These are phyloP conservation scores for Pollenia griseotomentosa DNA, from an alignment of 2,888 invertebrate species.

Conservation along the genomic window DNA sequence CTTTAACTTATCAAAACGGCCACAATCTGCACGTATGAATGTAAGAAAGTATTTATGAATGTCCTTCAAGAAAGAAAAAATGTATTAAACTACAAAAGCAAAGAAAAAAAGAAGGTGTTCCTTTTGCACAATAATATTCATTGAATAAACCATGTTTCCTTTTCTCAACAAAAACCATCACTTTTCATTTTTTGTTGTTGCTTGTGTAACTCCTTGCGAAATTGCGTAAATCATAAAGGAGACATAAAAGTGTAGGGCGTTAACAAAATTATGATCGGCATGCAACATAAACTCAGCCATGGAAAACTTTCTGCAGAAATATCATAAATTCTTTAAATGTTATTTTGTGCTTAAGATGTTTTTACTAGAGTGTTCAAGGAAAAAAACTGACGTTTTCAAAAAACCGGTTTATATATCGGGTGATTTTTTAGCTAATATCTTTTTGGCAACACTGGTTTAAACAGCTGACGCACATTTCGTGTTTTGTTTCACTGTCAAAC, in stretches of 20 bases:
- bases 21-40: constrained; percentile 50
- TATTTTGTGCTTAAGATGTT: constrained; percentile 23
- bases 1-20: constrained; percentile 59
- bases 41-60: constrained; percentile 49
- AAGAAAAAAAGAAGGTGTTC: constrained; percentile 54
- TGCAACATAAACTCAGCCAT: constrained; percentile 59
- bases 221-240: constrained; percentile 72
- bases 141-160: constrained; percentile 38
- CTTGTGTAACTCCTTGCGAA: constrained; percentile 20
- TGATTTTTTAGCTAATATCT: too few relatives aligned
- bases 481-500: too few relatives aligned
- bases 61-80: constrained; percentile 22
- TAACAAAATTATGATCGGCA: constrained; percentile 69
- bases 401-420: too few relatives aligned
- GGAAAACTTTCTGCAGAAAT: constrained; percentile 42
- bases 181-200: not conserved
- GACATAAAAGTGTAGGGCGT: constrained; percentile 71
- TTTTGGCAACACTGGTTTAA: too few relatives aligned
- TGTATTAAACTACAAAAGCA: constrained; percentile 1
- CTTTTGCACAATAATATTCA: constrained; percentile 57
- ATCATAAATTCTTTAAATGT: constrained; percentile 57
- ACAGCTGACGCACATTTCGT: too few relatives aligned
- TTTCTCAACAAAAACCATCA: constrained; percentile 54
- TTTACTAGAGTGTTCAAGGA: not conserved
- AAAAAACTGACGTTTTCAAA: not conserved